Evolutionary conservation across 2,888 invertebrate species (phyloP), one percentile per base, ranked within the genome.

Genomic region (Mimas tiliae): DNA sequence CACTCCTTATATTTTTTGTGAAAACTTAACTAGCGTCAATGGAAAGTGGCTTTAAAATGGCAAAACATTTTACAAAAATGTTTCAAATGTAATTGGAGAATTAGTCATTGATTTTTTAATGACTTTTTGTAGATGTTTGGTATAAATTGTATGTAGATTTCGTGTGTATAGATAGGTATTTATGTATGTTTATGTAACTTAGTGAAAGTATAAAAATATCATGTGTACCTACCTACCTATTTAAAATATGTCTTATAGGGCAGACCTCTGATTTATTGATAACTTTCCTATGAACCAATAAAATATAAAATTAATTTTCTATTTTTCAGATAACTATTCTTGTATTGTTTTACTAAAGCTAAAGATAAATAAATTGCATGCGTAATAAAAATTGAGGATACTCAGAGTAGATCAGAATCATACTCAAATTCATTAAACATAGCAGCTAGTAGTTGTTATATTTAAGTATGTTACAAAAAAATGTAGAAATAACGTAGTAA

Each of bases 21-120:
- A 58, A 19, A 19, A 34, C 16, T 42, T 6, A 12, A 76, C 71
- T 71, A 66, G 74, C 80, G 80, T 81, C 78, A 81, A 81, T 83
- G 74, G 74, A 72, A 77, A 72, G 73, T 75, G 75, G 76, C 78
- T 84, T 82, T 78, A 81, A 80, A 67, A 66, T 51, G 70, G 67
- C 12, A 64, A 42, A 70, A 65, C 66, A 62, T 63, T 48, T 48
- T 47, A 38, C 33, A 47, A 63, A 21, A 34, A 66, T 63, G 53
- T 63, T 34, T 21, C 51, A 38, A 14, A 7, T n/a, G 55, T 16
- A 33, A n/a, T 12, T 63, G 12, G 50, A 9, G 14, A 34, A 42
- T 14, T 12, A 33, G 52, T 66, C 45, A 52, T 66, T 66, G 51
- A 38, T n/a, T 62, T 66, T 65, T 45, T 62, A 19, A 66, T 66